phyloP scores from a whole-genome alignment of 2,888 invertebrate species.

The Pyrochroa serraticornis region DNA sequence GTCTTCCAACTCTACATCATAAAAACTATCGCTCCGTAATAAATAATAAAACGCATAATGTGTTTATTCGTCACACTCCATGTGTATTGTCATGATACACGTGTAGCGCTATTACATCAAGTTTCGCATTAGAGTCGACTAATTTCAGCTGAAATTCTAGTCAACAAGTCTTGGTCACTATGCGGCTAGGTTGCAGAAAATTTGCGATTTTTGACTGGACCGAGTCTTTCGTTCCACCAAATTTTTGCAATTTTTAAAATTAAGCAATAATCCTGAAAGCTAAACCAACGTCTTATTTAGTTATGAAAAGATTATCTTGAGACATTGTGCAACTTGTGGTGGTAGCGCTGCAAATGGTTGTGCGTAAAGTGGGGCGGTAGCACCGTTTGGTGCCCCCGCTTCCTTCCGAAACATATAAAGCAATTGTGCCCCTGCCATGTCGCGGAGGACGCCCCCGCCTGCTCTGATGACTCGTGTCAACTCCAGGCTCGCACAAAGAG shows the following conservation, averaged over 20 bases:
- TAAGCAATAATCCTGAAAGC: too few species aligned
- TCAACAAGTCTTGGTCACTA: too few species aligned
- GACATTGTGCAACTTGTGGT: slow-evolving; percentile 21
- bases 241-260: too few species aligned
- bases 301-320: background rate
- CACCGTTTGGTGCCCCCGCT: slow-evolving; percentile 38
- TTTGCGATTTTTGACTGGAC: too few species aligned
- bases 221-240: too few species aligned
- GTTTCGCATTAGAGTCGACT: background rate
- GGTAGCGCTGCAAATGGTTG: slow-evolving; percentile 1
- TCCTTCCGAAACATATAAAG: slow-evolving; percentile 56
- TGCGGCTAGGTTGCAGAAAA: too few species aligned
- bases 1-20: slow-evolving; percentile 15
- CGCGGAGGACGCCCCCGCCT: slow-evolving; percentile 37
- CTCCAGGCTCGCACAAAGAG: slow-evolving; percentile 53
- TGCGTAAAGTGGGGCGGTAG: slow-evolving; percentile 22
- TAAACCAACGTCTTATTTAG: too few species aligned
- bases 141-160: too few species aligned
- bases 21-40: slow-evolving; percentile 16
- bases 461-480: slow-evolving; percentile 51
- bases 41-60: slow-evolving; percentile 20
- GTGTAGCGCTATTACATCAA: slow-evolving; percentile 4
- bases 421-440: slow-evolving; percentile 45
- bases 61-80: slow-evolving; percentile 21
- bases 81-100: slow-evolving; percentile 15